phyloP scores from a whole-genome alignment of 2,797 vertebrate genomes.

The Xerus rutilus region DNA sequence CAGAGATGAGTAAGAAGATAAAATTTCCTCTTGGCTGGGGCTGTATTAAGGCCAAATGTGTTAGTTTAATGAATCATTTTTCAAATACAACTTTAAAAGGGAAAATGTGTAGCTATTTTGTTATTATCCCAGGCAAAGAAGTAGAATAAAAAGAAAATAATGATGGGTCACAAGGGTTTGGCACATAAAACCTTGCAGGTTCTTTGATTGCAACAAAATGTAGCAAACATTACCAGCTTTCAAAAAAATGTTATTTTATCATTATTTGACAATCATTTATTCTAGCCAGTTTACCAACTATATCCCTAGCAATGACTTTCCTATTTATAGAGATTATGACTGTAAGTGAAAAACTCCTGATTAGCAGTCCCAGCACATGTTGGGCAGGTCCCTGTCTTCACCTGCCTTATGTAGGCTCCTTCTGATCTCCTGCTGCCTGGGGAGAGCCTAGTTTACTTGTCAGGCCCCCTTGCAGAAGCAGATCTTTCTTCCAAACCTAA shows the following conservation, averaged over 20 bases:
- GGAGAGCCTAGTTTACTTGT: neutral
- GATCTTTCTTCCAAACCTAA: neutral
- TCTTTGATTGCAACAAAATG: neutral
- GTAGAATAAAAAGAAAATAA: conserved; percentile 52
- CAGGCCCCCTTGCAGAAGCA: neutral
- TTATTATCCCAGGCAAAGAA: conserved; percentile 27
- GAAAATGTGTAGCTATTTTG: conserved; percentile 33
- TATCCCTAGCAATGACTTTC: neutral
- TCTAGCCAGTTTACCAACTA: neutral
- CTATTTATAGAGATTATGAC: neutral
- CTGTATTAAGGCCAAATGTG: neutral
- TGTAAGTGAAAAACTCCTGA: neutral
- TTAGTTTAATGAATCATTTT: conserved; percentile 26
- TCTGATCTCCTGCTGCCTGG: neutral
- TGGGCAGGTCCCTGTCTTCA: neutral
- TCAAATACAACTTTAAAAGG: conserved; percentile 45
- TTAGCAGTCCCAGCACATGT: neutral
- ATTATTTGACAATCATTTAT: neutral
- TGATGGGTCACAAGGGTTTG: neutral
- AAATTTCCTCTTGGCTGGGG: conserved; percentile 37
- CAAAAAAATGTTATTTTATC: conserved; percentile 6
- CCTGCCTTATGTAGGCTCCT: neutral
- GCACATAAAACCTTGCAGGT: neutral
- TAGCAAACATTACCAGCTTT: conserved; percentile 2
- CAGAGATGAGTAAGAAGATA: conserved; percentile 54